Conservation (phyloP, 2,113 vertebrate species). For the Atlantisia rogersi region DNA sequence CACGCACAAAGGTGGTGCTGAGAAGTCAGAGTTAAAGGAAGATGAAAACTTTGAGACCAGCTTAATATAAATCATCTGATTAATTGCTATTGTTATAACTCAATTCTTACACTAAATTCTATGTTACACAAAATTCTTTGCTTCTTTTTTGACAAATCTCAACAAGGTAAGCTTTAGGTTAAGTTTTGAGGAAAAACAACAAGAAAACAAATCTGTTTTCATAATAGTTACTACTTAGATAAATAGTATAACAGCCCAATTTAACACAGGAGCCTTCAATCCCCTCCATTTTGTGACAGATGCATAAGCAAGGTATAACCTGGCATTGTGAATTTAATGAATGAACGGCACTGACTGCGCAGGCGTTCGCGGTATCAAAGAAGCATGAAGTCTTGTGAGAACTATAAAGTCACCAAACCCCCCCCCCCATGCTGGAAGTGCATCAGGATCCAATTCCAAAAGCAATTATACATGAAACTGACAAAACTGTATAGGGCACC, state of each 20-base stretch:
- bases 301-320: neutral
- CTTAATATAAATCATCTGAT: neutral
- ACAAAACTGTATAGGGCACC: neutral
- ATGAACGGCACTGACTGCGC: neutral
- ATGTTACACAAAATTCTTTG: no score
- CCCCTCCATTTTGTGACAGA: neutral
- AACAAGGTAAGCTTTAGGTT: neutral
- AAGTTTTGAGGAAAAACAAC: neutral
- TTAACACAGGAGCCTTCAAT: rapidly evolving
- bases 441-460: conserved; percentile 12
- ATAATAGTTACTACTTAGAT: neutral
- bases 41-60: neutral
- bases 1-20: neutral
- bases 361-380: neutral
- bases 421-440: neutral
- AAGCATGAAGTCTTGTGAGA: neutral
- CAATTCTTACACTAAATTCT: neutral
- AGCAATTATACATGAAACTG: neutral
- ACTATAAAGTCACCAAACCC: neutral
- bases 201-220: neutral
- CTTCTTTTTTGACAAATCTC: neutral
- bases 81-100: neutral
- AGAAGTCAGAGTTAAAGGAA: neutral
- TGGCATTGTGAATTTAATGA: neutral
- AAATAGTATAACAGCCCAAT: neutral